Percentiles rank a stretch among this genome's conserved stretches.
Conservation (phyloP, 2,113 vertebrate genomes). For the Gavialis gangeticus region DNA sequence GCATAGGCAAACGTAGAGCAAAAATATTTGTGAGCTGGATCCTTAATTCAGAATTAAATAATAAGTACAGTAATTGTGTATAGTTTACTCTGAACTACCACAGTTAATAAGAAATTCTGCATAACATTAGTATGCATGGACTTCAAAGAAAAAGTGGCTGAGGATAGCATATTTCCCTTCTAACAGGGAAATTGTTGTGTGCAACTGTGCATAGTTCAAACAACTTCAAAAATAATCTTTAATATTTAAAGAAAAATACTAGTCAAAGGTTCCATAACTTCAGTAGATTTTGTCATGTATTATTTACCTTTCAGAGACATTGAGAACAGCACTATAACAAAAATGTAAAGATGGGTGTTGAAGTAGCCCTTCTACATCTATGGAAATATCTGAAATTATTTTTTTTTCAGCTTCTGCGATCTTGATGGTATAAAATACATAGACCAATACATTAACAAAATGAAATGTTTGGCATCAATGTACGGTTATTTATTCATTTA, state of each 20-base stretch:
- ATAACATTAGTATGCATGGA: constrained; percentile 61
- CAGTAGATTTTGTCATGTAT: constrained; percentile 75
- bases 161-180: constrained; percentile 73
- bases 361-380: constrained; percentile 39
- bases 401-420: neutral
- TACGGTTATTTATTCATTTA: neutral
- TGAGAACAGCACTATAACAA: constrained; percentile 58
- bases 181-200: constrained; percentile 73
- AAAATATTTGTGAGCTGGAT: neutral
- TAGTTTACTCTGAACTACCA: constrained; percentile 46
- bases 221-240: constrained; percentile 79
- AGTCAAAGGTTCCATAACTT: constrained; percentile 72
- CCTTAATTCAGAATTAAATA: constrained; percentile 40
- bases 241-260: constrained; percentile 83
- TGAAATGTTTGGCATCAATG: neutral
- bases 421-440: neutral
- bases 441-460: neutral
- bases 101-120: constrained; percentile 41
- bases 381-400: neutral
- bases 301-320: constrained; percentile 72
- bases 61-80: constrained; percentile 36
- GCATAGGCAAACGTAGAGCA: neutral
- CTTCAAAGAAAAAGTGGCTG: constrained; percentile 76
- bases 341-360: constrained; percentile 64
- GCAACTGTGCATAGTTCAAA: constrained; percentile 71